These are phyloP conservation scores for Podiceps cristatus DNA, from an alignment of 2,113 vertebrate species.

Conservation along the genomic window DNA sequence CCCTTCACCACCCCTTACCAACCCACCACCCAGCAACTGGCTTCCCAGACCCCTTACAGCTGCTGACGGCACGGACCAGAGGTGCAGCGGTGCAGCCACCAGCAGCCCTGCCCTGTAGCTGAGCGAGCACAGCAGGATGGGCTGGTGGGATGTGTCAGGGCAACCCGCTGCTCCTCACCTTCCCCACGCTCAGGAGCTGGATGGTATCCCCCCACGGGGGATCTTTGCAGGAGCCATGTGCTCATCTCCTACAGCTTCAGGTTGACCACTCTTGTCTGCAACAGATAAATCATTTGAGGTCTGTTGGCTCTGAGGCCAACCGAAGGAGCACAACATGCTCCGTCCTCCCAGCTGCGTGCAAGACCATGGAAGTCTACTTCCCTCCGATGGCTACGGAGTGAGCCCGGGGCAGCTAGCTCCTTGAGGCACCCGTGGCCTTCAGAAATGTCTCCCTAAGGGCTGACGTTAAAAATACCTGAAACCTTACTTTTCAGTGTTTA, in stretches of 20 bases:
- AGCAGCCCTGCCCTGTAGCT: not conserved
- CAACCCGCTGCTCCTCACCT: not conserved
- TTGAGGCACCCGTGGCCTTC: rapidly evolving
- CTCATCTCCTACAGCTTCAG: not conserved
- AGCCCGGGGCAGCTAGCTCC: not conserved
- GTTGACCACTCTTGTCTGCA: not conserved
- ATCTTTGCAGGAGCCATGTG: not conserved
- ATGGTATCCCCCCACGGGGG: rapidly evolving
- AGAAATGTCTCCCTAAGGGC: not conserved
- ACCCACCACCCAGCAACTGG: not conserved
- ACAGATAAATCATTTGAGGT: not conserved
- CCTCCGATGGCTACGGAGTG: not conserved
- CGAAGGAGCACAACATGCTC: rapidly evolving
- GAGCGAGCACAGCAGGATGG: rapidly evolving
- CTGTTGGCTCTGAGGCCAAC: not conserved
- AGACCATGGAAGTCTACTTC: not conserved
- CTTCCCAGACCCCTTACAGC: not conserved
- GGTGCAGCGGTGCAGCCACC: rapidly evolving
- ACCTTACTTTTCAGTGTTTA: not conserved
- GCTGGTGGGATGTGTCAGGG: rapidly evolving
- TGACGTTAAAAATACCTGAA: not conserved
- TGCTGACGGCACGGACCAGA: rapidly evolving
- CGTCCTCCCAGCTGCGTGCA: not conserved
- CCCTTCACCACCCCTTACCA: not conserved
- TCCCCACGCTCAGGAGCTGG: rapidly evolving